phyloP scores from a whole-genome alignment of 2,797 vertebrate genomes.

The Taenioides sp. region DNA sequence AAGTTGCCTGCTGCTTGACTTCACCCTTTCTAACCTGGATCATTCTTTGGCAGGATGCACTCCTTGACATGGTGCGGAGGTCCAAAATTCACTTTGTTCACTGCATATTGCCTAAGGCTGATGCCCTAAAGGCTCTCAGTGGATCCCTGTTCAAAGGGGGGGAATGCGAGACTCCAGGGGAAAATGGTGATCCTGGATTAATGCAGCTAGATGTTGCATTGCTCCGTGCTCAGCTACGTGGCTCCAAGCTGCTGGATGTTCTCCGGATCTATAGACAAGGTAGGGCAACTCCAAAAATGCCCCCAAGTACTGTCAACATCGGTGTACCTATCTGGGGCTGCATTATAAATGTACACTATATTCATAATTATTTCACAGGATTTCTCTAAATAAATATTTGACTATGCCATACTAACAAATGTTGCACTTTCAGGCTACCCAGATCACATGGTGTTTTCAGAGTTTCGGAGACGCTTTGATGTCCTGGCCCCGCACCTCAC shows the following conservation, averaged over 20 bases:
- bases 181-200: constrained; percentile 85
- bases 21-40: constrained; percentile 21
- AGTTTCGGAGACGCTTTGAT: constrained; percentile 94
- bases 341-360: not conserved
- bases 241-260: constrained; percentile 90
- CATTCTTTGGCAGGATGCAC: constrained; percentile 83
- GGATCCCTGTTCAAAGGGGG: constrained; percentile 80
- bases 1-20: constrained; percentile 6
- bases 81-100: constrained; percentile 94
- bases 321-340: not conserved
- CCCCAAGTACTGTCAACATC: not conserved
- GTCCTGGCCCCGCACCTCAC: constrained; percentile 93
- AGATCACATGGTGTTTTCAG: constrained; percentile 95
- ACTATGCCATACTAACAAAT: constrained; percentile 6
- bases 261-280: constrained; percentile 96
- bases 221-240: constrained; percentile 90
- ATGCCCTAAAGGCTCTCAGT: constrained; percentile 75
- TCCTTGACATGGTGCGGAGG: constrained; percentile 92
- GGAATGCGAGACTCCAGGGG: constrained; percentile 81
- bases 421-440: constrained; percentile 85
- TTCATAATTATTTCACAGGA: not conserved
- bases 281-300: constrained; percentile 54
- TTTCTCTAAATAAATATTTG: not conserved
- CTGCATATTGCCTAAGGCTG: constrained; percentile 90
- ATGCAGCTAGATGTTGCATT: constrained; percentile 93